Evolutionary conservation across 2,888 invertebrate genomes (phyloP).

Genomic region (Agapetus fuscipes): DNA sequence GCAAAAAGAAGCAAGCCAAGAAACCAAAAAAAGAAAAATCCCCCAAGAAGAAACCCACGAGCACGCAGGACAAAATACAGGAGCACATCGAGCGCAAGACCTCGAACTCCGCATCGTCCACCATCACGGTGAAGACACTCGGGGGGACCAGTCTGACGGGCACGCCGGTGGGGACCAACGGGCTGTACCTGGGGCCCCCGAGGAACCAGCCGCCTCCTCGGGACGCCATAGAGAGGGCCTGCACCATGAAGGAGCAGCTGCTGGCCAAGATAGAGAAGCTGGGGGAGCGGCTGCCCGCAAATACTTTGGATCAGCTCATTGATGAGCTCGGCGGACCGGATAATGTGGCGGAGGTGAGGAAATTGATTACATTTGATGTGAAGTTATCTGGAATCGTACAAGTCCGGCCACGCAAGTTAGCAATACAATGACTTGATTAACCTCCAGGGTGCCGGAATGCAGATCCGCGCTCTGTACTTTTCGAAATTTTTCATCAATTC

Average conservation of each 20-base stretch:
- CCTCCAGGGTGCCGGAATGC: too few relatives aligned
- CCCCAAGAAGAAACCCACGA: slow-evolving; percentile 48
- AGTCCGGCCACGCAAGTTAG: too few relatives aligned
- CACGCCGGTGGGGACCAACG: slow-evolving; percentile 42
- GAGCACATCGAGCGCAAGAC: slow-evolving; percentile 49
- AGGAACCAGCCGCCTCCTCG: slow-evolving; percentile 55
- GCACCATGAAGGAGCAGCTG: slow-evolving; percentile 88
- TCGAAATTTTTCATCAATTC: too few relatives aligned
- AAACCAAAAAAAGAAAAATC: slow-evolving; percentile 29
- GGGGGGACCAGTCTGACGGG: slow-evolving; percentile 34
- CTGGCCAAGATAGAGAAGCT: slow-evolving; percentile 71
- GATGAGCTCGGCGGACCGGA: slow-evolving; percentile 97
- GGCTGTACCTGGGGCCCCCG: slow-evolving; percentile 33
- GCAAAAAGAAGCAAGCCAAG: slow-evolving; percentile 53
- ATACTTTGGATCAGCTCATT: slow-evolving; percentile 96
- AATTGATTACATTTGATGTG: too few relatives aligned
- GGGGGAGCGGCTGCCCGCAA: slow-evolving; percentile 84
- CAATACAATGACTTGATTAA: too few relatives aligned
- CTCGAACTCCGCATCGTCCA: slow-evolving; percentile 25
- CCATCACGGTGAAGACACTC: slow-evolving; percentile 30
- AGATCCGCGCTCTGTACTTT: too few relatives aligned
- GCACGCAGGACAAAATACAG: slow-evolving; percentile 74
- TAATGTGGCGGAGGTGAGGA: slow-evolving; percentile 86
- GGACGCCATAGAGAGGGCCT: slow-evolving; percentile 81
- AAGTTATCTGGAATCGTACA: too few relatives aligned